Base-by-base conservation (phyloP, 2,888 invertebrate genomes). In the Athetis lepigone region DNA sequence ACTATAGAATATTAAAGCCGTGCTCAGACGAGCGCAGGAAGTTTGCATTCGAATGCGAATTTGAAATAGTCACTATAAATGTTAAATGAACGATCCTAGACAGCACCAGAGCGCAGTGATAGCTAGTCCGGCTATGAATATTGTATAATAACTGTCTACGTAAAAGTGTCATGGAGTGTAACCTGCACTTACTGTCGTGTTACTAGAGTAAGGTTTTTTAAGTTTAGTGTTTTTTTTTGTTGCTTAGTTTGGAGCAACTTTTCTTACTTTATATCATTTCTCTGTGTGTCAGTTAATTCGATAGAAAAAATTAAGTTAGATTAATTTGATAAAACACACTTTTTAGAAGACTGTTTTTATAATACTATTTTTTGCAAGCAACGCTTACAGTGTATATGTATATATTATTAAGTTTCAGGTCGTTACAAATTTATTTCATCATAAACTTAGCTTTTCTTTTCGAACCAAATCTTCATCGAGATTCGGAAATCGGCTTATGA, bases 1-100 rank as follows among this genome's bases (percentile, higher is more conserved):
- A 73, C 69, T 54, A 61, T 80, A 84, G 76, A 83, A 86, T 87
- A 85, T 86, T 86, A 80, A 84, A 83, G 79, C 42, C 27, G 63
- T 62, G 65, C 75, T 76, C 77, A 67, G 70, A 74, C 62, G 45
- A 71, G 77, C 72, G 75, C 76, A 70, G 68, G 77, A 81, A 82
- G 80, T 71, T 85, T 80, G 80, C 77, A 82, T 83, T 82, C 75
- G 82, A 78, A 82, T 82, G 80, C 82, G 82, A 83, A 83, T 84
- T 84, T 79, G 81, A 82, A 88, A 88, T 85, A 83, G 85, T 80
- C 78, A 46, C 82, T 72, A 84, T 89, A 88, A 88, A 88, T 89
- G 80, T 87, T 85, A 84, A 85, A 88, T 86, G 82, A 81, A 82
- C 80, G 61, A 75, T 76, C 68, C 72, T 68, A 79, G 77, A 81